Conservation (phyloP, 2,113 vertebrate species). For the Lophura nycthemera region DNA sequence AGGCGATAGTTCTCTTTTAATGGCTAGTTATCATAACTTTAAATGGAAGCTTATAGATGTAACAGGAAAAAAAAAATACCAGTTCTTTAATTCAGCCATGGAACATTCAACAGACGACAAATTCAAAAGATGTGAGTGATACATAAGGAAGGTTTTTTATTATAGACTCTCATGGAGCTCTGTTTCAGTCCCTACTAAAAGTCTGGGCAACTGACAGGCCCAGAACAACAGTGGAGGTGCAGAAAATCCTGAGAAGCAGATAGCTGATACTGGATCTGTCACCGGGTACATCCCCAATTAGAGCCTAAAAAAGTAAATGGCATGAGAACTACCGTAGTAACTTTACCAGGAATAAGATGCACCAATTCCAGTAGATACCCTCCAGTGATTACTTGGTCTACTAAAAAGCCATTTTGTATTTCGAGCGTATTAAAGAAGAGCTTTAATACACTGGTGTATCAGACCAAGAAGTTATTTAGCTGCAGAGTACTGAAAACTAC, state of each 20-base stretch:
- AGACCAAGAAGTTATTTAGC: slow-evolving; percentile 10
- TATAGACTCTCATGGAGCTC: neutral
- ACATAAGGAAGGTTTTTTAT: neutral
- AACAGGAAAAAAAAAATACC: neutral
- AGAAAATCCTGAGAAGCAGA: neutral
- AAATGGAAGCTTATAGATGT: neutral
- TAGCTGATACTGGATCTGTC: neutral
- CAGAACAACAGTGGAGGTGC: neutral
- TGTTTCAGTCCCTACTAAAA: rapidly evolving
- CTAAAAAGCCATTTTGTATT: slow-evolving; percentile 18
- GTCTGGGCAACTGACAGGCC: neutral
- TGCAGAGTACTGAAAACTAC: neutral
- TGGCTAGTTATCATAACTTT: neutral
- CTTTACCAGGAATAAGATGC: neutral
- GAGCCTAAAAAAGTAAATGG: neutral
- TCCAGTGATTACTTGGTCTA: slow-evolving; percentile 21
- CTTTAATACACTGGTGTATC: slow-evolving; percentile 15
- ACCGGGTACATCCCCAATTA: neutral
- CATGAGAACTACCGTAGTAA: neutral
- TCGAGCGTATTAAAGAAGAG: neutral
- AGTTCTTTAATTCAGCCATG: neutral
- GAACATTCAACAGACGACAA: neutral
- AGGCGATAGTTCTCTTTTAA: neutral
- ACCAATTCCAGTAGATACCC: neutral
- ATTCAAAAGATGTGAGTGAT: neutral